Percentiles rank a stretch among this genome's conserved stretches.
These are phyloP conservation scores for Microctenopoma lineatum DNA, from an alignment of 2,797 vertebrate genomes.

Conservation along the genomic window DNA sequence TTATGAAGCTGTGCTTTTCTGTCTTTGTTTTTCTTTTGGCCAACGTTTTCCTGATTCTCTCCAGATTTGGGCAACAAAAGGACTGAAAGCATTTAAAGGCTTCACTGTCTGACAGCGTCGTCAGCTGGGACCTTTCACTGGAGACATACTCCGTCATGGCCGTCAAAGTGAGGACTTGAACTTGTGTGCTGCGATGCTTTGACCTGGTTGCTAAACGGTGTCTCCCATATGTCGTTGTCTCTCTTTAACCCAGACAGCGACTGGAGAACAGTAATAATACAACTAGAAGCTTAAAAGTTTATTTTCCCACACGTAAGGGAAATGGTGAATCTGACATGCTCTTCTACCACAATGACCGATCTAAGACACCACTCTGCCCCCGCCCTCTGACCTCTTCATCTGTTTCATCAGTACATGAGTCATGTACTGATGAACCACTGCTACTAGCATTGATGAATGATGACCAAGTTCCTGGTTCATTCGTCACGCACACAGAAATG, in stretches of 20 bases:
- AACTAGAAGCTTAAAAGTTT: background rate
- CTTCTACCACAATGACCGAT: conserved; percentile 3
- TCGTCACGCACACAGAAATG: background rate
- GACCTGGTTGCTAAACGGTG: background rate
- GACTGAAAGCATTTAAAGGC: too few species aligned
- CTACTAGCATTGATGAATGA: conserved; percentile 39
- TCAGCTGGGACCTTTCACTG: too few species aligned
- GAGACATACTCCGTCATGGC: too few species aligned
- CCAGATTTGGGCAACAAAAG: too few species aligned
- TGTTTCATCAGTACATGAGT: conserved; percentile 55
- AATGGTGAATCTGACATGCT: background rate
- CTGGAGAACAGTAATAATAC: background rate
- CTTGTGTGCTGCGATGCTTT: too few species aligned
- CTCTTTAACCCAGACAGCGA: background rate
- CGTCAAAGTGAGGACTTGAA: too few species aligned
- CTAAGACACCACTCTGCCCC: background rate
- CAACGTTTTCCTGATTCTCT: too few species aligned
- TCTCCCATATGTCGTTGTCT: background rate
- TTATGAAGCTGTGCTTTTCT: too few species aligned
- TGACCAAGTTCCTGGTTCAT: conserved; percentile 9
- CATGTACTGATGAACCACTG: conserved; percentile 6
- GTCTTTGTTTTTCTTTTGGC: too few species aligned
- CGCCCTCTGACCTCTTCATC: conserved; percentile 14
- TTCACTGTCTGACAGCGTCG: too few species aligned
- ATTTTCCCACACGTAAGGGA: background rate